Percentiles rank a stretch among this genome's conserved stretches.
phyloP scores from a whole-genome alignment of 2,113 vertebrate species.

The Oryzias javanicus region DNA sequence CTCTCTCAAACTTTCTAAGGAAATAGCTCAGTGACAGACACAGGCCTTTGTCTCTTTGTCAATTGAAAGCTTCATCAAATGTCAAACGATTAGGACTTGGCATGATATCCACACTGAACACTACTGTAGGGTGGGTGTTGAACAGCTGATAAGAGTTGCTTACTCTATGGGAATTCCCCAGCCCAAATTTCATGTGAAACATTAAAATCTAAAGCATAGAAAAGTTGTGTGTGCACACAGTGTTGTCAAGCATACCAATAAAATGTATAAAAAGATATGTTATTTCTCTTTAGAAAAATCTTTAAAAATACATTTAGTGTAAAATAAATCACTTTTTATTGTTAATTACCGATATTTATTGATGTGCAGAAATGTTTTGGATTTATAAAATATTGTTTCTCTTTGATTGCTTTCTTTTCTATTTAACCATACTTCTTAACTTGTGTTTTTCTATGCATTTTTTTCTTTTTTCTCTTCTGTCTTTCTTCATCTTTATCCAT shows the following conservation, averaged over 20 bases:
- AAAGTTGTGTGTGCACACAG: neutral
- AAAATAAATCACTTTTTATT: neutral
- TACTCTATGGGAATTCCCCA: constrained; percentile 27
- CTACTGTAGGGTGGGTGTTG: constrained; percentile 8
- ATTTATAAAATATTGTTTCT: constrained; percentile 44
- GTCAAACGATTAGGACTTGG: constrained; percentile 24
- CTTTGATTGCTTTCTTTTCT: constrained; percentile 12
- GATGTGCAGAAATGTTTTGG: neutral
- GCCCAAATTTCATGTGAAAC: constrained; percentile 6
- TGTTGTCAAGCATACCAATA: constrained; percentile 1
- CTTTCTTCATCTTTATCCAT: constrained; percentile 36
- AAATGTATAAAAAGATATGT: neutral
- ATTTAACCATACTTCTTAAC: constrained; percentile 36
- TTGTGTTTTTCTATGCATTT: constrained; percentile 48
- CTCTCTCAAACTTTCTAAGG: constrained; percentile 11
- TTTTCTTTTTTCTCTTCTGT: constrained; percentile 51
- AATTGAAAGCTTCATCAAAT: constrained; percentile 19
- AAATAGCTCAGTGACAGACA: constrained; percentile 7
- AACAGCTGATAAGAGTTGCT: constrained; percentile 27
- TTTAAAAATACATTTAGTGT: too few species aligned
- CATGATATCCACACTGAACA: constrained; percentile 1
- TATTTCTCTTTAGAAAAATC: neutral
- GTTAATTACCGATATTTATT: neutral
- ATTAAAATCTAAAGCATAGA: constrained; percentile 5
- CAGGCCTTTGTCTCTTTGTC: constrained; percentile 5